A percentile compares a stretch with the other conserved stretches of the same genome.
Evolutionary conservation across 2,113 vertebrate species (phyloP).

Genomic region (Cisticola juncidis): DNA sequence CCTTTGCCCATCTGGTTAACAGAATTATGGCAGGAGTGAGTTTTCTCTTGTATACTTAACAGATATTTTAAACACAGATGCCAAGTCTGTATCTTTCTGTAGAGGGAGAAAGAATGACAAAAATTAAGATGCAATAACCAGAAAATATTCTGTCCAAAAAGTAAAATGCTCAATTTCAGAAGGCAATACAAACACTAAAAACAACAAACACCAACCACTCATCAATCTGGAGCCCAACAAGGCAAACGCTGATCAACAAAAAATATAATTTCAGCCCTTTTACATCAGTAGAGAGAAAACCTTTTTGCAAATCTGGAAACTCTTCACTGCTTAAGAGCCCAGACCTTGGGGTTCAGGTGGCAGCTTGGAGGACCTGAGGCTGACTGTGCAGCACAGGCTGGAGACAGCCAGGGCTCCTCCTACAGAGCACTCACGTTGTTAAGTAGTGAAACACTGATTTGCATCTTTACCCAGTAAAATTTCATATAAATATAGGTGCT

Average conservation of each 20-base stretch:
- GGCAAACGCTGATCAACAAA: rapidly evolving
- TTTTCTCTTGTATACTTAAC: neutral
- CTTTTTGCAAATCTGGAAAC: neutral
- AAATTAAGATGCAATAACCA: neutral
- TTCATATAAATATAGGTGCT: constrained; percentile 31
- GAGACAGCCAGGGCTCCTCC: neutral
- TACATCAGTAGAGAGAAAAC: neutral
- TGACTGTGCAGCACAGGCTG: neutral
- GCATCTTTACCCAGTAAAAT: neutral
- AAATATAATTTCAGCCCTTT: neutral
- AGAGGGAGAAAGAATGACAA: neutral
- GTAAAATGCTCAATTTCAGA: neutral
- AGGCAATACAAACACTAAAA: neutral
- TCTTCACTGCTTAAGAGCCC: neutral
- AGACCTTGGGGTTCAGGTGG: neutral
- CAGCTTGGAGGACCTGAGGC: neutral
- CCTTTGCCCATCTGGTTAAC: neutral
- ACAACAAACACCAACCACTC: neutral
- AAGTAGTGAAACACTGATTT: neutral
- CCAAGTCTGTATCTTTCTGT: neutral
- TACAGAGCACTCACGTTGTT: neutral
- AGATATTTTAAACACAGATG: neutral
- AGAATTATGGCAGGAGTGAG: neutral
- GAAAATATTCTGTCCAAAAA: neutral
- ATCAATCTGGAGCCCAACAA: neutral